Conservation (phyloP, 2,113 vertebrate species). For the Anoplopoma fimbria region DNA sequence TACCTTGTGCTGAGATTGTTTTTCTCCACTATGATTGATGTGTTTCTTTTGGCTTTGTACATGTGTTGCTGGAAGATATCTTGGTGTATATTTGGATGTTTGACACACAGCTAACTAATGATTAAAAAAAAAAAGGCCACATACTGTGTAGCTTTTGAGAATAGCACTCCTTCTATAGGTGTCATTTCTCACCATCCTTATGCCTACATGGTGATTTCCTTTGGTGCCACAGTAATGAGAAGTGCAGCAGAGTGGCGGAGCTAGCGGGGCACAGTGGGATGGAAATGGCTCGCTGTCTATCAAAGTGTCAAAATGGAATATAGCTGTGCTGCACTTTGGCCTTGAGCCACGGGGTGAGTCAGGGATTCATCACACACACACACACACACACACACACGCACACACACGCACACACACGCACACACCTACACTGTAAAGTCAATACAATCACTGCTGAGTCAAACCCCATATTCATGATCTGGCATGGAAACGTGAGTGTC, state of each 20-base stretch:
- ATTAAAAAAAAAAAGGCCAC: constrained; percentile 2
- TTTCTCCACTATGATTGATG: background rate
- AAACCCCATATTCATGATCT: constrained; percentile 27
- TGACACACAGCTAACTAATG: background rate
- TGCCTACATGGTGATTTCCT: constrained; percentile 44
- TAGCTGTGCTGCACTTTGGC: constrained; percentile 66
- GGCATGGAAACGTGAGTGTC: background rate
- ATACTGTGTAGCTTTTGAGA: background rate
- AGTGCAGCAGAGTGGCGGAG: constrained; percentile 62
- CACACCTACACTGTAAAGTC: constrained; percentile 50
- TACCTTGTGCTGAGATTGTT: background rate
- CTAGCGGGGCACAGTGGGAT: constrained; percentile 57
- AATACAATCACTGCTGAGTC: constrained; percentile 60
- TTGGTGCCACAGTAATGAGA: constrained; percentile 62
- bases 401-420: constrained; percentile 1
- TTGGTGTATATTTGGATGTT: background rate
- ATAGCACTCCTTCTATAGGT: background rate
- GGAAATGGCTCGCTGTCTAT: constrained; percentile 72
- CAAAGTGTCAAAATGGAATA: constrained; percentile 75
- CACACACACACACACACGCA: constrained; percentile 24
- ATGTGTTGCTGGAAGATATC: background rate
- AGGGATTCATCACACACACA: constrained; percentile 31
- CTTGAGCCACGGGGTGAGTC: constrained; percentile 66
- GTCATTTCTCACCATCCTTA: too few species aligned
- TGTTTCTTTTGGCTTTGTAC: background rate